Conservation (phyloP, 2,797 vertebrate species). For the Galagoides demidoff region DNA sequence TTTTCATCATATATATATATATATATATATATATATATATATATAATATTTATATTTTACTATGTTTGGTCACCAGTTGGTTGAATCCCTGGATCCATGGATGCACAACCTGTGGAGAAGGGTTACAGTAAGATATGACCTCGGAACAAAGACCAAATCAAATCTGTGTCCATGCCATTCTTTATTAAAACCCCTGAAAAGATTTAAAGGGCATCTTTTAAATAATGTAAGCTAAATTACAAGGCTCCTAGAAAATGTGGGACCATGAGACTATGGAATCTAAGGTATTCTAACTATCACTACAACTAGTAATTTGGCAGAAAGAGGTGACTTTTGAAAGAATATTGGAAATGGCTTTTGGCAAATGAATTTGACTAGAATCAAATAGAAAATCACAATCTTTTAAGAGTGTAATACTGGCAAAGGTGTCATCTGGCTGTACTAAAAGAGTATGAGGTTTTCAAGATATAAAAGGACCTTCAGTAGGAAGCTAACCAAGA, state of each 20-base stretch:
- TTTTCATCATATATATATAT: not conserved
- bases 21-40: too few species aligned
- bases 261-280: not conserved
- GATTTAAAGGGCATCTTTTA: not conserved
- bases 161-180: not conserved
- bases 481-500: not conserved
- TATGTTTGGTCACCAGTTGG: not conserved
- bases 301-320: not conserved
- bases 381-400: slow-evolving; percentile 40
- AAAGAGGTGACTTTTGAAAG: not conserved
- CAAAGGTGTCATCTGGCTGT: not conserved
- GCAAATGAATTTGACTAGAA: not conserved
- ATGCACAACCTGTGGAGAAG: not conserved
- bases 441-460: not conserved
- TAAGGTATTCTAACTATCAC: not conserved
- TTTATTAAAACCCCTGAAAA: not conserved
- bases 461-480: not conserved
- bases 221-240: not conserved
- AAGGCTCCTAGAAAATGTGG: not conserved
- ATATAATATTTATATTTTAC: not conserved
- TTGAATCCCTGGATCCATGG: not conserved
- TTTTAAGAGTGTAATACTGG: not conserved
- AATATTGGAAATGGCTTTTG: not conserved
- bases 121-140: not conserved
- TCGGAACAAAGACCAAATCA: not conserved